Percentiles rank a stretch among this genome's conserved stretches.
Conservation (phyloP, 2,113 vertebrate species). For the Mastomys coucha region DNA sequence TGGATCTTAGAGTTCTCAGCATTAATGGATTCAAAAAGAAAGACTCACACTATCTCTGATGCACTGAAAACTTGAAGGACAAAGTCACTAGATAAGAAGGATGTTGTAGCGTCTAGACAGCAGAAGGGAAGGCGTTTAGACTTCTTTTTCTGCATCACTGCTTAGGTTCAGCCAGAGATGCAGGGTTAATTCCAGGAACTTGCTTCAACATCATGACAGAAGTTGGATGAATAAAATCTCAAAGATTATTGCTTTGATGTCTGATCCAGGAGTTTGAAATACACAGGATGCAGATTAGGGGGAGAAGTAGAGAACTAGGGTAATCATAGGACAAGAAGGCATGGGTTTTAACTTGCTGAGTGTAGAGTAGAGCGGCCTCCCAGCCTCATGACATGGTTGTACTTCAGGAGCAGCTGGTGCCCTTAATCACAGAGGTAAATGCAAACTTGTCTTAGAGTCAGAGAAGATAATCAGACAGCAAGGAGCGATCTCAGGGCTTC, state of each 20-base stretch:
- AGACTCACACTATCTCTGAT: background rate
- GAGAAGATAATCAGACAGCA: background rate
- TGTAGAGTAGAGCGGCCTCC: background rate
- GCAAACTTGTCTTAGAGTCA: background rate
- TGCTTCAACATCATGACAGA: background rate
- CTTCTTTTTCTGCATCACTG: background rate
- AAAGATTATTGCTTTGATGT: background rate
- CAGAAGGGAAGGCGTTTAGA: background rate
- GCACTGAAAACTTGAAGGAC: background rate
- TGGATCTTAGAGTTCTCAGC: background rate
- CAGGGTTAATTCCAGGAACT: background rate
- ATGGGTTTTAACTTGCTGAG: background rate
- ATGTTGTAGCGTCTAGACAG: background rate
- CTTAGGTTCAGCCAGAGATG: background rate
- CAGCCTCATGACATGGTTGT: background rate
- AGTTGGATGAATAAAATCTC: background rate
- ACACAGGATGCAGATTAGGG: background rate
- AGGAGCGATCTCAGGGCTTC: background rate
- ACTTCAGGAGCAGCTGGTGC: background rate
- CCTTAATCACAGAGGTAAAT: background rate
- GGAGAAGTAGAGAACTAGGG: background rate
- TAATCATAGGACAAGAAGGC: background rate
- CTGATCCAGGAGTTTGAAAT: background rate
- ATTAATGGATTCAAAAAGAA: background rate
- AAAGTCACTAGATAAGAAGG: background rate